These are phyloP conservation scores for Mustelus asterias DNA, from an alignment of 2,113 vertebrate genomes.

Conservation along the genomic window DNA sequence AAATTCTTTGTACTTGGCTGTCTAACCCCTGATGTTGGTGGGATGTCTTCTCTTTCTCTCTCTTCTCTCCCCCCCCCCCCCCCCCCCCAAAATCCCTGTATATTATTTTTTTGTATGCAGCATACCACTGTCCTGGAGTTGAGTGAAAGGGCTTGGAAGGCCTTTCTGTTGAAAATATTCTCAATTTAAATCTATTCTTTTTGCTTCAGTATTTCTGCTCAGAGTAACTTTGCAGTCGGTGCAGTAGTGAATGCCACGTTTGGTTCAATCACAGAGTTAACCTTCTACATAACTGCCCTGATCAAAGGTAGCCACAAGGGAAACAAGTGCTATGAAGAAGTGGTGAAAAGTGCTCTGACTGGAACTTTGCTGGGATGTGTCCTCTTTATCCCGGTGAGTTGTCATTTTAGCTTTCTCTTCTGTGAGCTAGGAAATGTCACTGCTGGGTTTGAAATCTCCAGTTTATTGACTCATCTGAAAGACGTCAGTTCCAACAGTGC, in stretches of 20 bases:
- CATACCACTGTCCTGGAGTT: background rate
- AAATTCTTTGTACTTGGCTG: no score
- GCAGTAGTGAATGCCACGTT: slow-evolving; percentile 82
- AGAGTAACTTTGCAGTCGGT: slow-evolving; percentile 80
- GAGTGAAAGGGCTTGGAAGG: background rate
- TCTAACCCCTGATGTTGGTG: no score
- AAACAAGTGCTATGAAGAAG: slow-evolving; percentile 72
- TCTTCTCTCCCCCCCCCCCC: no score
- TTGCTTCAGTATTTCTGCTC: slow-evolving; percentile 70
- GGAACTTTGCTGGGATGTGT: slow-evolving; percentile 77
- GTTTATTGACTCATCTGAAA: no score
- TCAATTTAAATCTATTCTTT: background rate
- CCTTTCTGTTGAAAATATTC: background rate
- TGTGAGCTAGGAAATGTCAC: background rate
- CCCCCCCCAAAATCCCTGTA: no score
- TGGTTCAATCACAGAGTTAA: slow-evolving; percentile 80
- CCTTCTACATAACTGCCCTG: slow-evolving; percentile 82
- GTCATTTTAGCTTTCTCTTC: background rate
- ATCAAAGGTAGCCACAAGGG: slow-evolving; percentile 62
- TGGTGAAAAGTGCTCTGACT: slow-evolving; percentile 72
- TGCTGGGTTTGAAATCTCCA: background rate
- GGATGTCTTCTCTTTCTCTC: no score
- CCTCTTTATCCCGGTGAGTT: slow-evolving; percentile 73
- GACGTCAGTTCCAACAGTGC: background rate
- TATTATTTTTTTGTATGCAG: background rate